Evolutionary conservation across 2,888 invertebrate species (phyloP).

Genomic region (Drosophila meridiana): DNA sequence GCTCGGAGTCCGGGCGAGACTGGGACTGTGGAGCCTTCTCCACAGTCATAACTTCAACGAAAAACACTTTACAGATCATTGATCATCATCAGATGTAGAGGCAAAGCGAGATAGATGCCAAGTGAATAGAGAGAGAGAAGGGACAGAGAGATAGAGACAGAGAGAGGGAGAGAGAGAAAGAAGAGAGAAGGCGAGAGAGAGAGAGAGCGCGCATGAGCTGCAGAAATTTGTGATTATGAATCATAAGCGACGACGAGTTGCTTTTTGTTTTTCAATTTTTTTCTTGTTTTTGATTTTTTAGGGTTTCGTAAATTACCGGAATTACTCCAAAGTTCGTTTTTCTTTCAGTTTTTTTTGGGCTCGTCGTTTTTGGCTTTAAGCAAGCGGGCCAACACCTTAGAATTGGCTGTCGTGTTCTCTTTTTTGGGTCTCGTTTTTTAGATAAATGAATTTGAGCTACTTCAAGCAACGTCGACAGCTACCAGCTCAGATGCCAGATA

Average conservation of each 20-base stretch:
- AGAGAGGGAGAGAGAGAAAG: conserved; percentile 18
- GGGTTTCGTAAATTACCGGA: conserved; percentile 75
- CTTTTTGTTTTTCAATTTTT: conserved; percentile 26
- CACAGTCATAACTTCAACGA: conserved; percentile 58
- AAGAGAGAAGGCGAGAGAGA: not conserved
- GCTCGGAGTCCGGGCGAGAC: conserved; percentile 24
- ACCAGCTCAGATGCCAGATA: conserved; percentile 51
- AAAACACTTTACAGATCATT: conserved; percentile 82
- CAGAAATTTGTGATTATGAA: conserved; percentile 75
- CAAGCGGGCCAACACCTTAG: conserved; percentile 72
- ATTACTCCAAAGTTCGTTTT: conserved; percentile 65
- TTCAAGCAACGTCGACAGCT: conserved; percentile 68
- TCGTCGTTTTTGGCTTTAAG: conserved; percentile 48
- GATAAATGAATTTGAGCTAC: conserved; percentile 79
- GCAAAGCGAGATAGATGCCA: conserved; percentile 17
- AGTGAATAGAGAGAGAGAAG: conserved; percentile 9
- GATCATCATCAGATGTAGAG: conserved; percentile 76
- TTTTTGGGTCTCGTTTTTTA: conserved; percentile 66
- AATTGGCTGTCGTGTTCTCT: conserved; percentile 62
- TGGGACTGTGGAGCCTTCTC: conserved; percentile 29
- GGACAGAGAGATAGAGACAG: too few species aligned
- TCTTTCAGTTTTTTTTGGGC: conserved; percentile 30
- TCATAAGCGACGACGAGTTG: conserved; percentile 65
- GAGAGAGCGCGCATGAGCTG: conserved; percentile 18
- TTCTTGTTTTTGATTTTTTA: conserved; percentile 31